Evolutionary conservation across 1,140 invertebrate species (phyloP), one percentile per base, ranked within the genome.

Genomic region (Cherax destructor): DNA sequence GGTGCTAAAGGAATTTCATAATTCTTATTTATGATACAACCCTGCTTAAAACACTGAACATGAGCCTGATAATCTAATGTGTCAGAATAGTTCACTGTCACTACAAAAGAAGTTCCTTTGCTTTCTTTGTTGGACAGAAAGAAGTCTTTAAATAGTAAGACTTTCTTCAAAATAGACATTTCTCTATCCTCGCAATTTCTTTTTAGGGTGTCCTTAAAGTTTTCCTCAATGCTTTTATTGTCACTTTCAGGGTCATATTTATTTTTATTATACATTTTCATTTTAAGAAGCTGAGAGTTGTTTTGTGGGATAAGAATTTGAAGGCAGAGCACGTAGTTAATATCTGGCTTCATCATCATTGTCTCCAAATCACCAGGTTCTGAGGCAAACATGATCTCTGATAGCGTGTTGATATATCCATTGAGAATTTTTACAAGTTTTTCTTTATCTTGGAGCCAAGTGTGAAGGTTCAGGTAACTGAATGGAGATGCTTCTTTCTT

Each of bases 1-100:
- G 85, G 85, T 6, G 74, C 85, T 56, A 56, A 78, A 10, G 85
- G 85, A 49, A 87, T n/a, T 79, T 61, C 24, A 79, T 87, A 87
- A 61, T 77, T 50, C 2, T 41, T 13, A 61, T 24, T 61, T 16
- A 87, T n/a, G 2, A 24, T 52, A 30, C 30, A 11, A 4, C 85
- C 85, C 41, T 79, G 13, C n/a, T 79, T 87, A 30, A 79, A 87
- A 24, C 24, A 87, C n/a, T 30, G 50, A 6, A 87, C 47, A 11
- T 11, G 16, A 61, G 85, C 85, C 24, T 41, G 4, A 78, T 78
- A 61, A 79, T 56, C 52, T 9, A 61, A 18, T 30, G 74, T 24
- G 11, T 61, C 41, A n/a, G 49, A 78, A 61, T 52, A 59, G 16
- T 87, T 74, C 52, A 59, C 50, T 7, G 24, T 10, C 5, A 87